These are phyloP conservation scores for Atta texana DNA, from an alignment of 1,140 invertebrate species.

Conservation along the genomic window DNA sequence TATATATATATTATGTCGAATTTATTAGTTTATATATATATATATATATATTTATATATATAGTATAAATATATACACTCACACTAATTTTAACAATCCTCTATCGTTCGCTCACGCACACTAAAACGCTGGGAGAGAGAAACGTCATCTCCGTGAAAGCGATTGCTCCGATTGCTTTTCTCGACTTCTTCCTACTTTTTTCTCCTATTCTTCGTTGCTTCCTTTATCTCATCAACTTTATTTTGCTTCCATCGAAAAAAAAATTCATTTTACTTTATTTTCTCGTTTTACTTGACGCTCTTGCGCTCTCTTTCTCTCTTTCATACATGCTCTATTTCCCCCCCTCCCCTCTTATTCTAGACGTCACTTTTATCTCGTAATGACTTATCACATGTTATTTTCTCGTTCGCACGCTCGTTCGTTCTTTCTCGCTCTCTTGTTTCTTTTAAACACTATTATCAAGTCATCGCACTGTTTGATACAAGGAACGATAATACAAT, in stretches of 20 bases:
- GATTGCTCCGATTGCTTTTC: conserved; percentile 69
- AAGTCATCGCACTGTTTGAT: conserved; percentile 85
- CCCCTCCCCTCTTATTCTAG: conserved; percentile 74
- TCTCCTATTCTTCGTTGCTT: conserved; percentile 65
- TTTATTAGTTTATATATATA: conserved; percentile 79
- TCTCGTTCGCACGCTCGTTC: conserved; percentile 65
- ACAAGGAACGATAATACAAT: conserved; percentile 87
- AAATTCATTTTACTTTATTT: conserved; percentile 51
- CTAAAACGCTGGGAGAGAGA: conserved; percentile 78
- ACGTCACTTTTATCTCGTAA: conserved; percentile 82
- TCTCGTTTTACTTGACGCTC: conserved; percentile 9
- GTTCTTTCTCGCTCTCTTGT: conserved; percentile 71
- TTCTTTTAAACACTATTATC: conserved; percentile 83
- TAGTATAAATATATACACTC: conserved; percentile 85
- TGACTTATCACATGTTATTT: conserved; percentile 86
- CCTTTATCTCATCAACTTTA: conserved; percentile 70
- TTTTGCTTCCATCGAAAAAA: conserved; percentile 73
- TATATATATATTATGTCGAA: conserved; percentile 80
- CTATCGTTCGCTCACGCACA: conserved; percentile 79
- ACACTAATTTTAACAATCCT: conserved; percentile 81
- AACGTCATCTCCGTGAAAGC: conserved; percentile 75
- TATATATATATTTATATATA: conserved; percentile 79
- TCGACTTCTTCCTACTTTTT: conserved; percentile 41
- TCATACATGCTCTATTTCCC: conserved; percentile 32
- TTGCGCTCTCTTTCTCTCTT: conserved; percentile 15